Percentiles rank a stretch among this genome's conserved stretches.
phyloP scores from a whole-genome alignment of 2,113 vertebrate species.

The Paratilapia polleni region DNA sequence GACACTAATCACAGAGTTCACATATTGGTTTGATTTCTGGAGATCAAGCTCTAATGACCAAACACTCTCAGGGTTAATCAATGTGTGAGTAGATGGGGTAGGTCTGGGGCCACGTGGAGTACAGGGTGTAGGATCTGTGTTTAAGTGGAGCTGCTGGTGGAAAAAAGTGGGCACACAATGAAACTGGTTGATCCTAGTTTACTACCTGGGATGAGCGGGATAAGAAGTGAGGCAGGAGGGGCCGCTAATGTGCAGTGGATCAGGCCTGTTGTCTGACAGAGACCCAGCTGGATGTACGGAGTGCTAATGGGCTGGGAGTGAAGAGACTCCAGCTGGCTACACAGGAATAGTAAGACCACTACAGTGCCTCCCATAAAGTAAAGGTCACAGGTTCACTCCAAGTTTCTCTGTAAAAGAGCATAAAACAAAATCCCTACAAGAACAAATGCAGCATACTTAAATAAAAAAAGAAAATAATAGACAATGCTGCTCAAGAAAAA shows the following conservation, averaged over 20 bases:
- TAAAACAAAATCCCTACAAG: constrained; percentile 41
- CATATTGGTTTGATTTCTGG: constrained; percentile 79
- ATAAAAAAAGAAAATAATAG: not conserved
- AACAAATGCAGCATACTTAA: not conserved
- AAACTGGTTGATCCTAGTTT: constrained; percentile 32
- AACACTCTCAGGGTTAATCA: constrained; percentile 77
- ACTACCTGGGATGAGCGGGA: constrained; percentile 10
- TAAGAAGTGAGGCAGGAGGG: constrained; percentile 38
- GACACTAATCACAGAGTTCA: constrained; percentile 80
- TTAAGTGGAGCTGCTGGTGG: not conserved
- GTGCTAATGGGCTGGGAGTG: constrained; percentile 59
- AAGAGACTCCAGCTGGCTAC: constrained; percentile 71
- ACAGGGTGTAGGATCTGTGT: not conserved
- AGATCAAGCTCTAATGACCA: constrained; percentile 74
- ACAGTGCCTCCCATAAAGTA: constrained; percentile 59
- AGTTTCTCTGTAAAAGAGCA: constrained; percentile 50
- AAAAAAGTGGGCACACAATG: constrained; percentile 11
- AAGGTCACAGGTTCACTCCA: constrained; percentile 58
- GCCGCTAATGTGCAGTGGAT: constrained; percentile 30
- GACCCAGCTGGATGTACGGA: constrained; percentile 49
- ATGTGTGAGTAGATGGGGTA: constrained; percentile 56
- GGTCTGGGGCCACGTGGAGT: constrained; percentile 30
- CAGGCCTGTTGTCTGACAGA: constrained; percentile 52
- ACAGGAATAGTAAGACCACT: constrained; percentile 46
- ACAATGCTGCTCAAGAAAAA: not conserved